These are phyloP conservation scores for Heliconius cydno DNA, from an alignment of 2,888 invertebrate genomes.

Conservation along the genomic window DNA sequence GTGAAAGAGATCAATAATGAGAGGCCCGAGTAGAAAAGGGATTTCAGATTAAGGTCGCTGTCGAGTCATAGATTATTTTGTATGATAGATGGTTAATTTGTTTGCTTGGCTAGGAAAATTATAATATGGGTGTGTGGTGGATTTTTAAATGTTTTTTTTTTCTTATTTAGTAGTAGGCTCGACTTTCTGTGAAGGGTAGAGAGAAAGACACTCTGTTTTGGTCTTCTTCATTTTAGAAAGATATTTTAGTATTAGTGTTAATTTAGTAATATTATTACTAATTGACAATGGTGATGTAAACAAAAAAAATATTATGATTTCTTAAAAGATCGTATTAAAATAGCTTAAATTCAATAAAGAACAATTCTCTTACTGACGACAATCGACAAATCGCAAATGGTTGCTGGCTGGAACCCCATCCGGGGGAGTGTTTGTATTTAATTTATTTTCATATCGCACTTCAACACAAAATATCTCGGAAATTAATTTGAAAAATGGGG, in stretches of 20 bases:
- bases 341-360: neutral
- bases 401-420: too few species aligned
- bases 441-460: too few species aligned
- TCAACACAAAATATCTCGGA: too few species aligned
- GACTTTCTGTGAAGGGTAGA: neutral
- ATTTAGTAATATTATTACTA: too few species aligned
- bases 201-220: neutral
- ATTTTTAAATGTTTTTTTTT: neutral
- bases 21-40: constrained; percentile 83
- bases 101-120: neutral
- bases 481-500: too few species aligned
- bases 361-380: neutral
- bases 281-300: neutral
- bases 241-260: neutral
- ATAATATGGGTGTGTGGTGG: neutral
- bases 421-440: too few species aligned
- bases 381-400: too few species aligned
- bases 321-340: neutral
- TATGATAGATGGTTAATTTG: constrained; percentile 54
- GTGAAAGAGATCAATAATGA: constrained; percentile 84
- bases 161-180: neutral
- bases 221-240: neutral
- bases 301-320: neutral
- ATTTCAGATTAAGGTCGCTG: constrained; percentile 84
- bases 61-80: constrained; percentile 76